Evolutionary conservation across 2,797 vertebrate genomes (phyloP), one percentile per base, ranked within the genome.

Genomic region (Epinephelus malabaricus): DNA sequence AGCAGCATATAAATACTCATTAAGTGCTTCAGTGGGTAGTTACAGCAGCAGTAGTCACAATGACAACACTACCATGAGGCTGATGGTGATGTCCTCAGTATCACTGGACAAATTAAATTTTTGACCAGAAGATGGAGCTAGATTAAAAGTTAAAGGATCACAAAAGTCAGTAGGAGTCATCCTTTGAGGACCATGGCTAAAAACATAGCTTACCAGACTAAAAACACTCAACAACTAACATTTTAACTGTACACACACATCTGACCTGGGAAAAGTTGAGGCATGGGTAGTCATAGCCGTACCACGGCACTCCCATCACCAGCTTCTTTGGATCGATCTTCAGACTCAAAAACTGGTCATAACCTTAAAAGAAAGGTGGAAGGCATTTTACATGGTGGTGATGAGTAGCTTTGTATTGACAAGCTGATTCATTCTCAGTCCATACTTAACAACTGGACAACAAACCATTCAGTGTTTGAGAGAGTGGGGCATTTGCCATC

Each of bases 261-360:
- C 55, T 92, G 90, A 99, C 98, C 95, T 92, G 72, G 49, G 96
- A 94, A 2, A 99, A 79, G 67, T 95, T 93, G 73, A 97, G 86
- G 81, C 98, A 99, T 25, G 88, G 76, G 69, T 99, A 99, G 92
- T 99, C 97, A 81, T 99, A 99, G 64, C 98, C 98, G 21, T 99
- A 99, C 98, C 98, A 99, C 0, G 98, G 98, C 51, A 99, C 88
- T 3, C 98, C 98, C 97, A 99, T 98, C 77, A 99, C 95, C 13
- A 99, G 93, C 90, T 99, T 99, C 89, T 95, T 96, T 34, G 96
- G 94, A 73, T 95, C 92, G 55, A 99, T 96, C 18, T 95, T 95
- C 91, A 98, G 90, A 53, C 80, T 80, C 76, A 97, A 91, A 89
- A 97, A 99, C 10, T 97, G 91, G 50, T 95, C 93, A 85, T 99